A percentile compares a stretch with the other conserved stretches of the same genome.
These are phyloP conservation scores for Sicus ferrugineus DNA, from an alignment of 2,888 invertebrate genomes.

Conservation along the genomic window DNA sequence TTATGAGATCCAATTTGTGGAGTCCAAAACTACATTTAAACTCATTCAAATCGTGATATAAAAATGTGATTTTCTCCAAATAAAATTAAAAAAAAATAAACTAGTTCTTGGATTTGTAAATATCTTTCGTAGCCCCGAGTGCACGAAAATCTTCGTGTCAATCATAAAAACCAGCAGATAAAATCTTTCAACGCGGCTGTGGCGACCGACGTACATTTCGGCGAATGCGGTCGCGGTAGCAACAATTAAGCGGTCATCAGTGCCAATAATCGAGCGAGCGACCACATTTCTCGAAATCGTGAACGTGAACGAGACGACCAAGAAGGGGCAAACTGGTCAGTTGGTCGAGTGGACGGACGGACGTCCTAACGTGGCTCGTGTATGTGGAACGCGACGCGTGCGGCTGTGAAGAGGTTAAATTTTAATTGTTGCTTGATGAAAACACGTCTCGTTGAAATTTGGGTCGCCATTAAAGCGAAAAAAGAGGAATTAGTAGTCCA, in stretches of 20 bases:
- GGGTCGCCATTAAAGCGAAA: background rate
- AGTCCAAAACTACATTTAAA: background rate
- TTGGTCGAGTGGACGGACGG: background rate
- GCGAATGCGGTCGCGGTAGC: background rate
- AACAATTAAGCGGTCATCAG: constrained; percentile 1
- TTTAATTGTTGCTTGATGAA: background rate
- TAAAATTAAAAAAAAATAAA: background rate
- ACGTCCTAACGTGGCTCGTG: background rate
- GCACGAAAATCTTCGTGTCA: no score
- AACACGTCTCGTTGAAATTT: background rate
- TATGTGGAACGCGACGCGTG: background rate
- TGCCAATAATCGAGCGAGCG: background rate
- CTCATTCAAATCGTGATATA: background rate
- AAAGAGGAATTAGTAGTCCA: background rate
- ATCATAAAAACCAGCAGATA: background rate
- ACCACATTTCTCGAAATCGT: background rate
- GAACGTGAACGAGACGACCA: background rate
- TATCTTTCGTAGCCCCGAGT: background rate
- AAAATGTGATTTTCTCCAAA: background rate
- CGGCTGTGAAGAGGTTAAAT: background rate
- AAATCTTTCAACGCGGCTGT: background rate
- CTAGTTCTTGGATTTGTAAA: background rate
- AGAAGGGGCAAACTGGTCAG: no score
- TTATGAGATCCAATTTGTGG: background rate
- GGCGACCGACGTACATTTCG: background rate